Base-by-base conservation (phyloP, 2,797 vertebrate genomes). In the Anolis apletophallus region DNA sequence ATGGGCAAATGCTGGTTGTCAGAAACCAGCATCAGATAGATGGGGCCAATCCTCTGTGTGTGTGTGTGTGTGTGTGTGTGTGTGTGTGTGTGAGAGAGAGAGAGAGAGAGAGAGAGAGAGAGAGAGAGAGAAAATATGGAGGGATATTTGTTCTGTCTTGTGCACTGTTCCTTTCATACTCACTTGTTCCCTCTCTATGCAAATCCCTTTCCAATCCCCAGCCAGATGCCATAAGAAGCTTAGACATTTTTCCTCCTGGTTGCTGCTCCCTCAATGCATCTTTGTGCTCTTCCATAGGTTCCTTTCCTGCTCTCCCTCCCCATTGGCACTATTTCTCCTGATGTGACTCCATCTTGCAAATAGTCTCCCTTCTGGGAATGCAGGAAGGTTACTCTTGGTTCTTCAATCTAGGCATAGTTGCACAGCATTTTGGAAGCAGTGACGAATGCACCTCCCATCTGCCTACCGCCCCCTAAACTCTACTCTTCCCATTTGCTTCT, bases 151-250 rank as follows among this genome's bases (percentile, higher is more conserved):
- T 21, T 61, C 54, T 79, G 40, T 73, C 86, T 61, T 36, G 32
- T 64, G 32, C 75, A 54, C 57, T 26, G 21, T 72, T 59, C 74
- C 64, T 77, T 81, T 59, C 73, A 26, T 54, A 57, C 73, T 71
- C 61, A 1, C 76, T 75, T 50, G 26, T 34, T 75, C 57, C 10
- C 76, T 88, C 13, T n/a, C 71, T 10, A 26, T 16, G 52, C 74
- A 81, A 85, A 85, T 88, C 87, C 80, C 29, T 85, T 77, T n/a
- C 78, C 77, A 85, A 85, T 85, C 83, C 87, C 84, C 26, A 54
- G 68, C 64, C 87, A 85, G 83, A 79, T 85, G 81, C 68, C 67
- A 32, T 87, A 87, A 87, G 86, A 55, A 87, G 86, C 81, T 87
- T 87, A 87, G 75, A 87, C 32, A 14, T 29, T 83, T 64, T 73